Evolutionary conservation across 2,797 vertebrate genomes (phyloP).

Genomic region (Tokudaia tokunoshimensis): DNA sequence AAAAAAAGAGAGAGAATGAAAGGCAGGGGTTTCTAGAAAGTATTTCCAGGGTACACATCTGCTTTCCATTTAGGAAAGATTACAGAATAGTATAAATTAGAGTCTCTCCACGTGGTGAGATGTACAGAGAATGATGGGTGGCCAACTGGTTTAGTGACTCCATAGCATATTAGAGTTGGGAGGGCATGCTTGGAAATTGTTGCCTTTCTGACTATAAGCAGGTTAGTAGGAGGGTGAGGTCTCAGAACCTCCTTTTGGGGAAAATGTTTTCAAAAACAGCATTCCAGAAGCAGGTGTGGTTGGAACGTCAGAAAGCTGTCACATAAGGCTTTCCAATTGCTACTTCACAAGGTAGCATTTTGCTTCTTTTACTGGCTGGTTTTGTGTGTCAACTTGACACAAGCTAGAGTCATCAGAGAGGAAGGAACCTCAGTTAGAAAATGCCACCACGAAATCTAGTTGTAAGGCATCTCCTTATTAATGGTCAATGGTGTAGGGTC

Average conservation of each 20-base stretch:
- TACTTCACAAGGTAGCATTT: neutral
- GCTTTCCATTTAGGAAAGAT: neutral
- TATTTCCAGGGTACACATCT: neutral
- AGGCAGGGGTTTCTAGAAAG: neutral
- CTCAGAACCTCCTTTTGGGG: neutral
- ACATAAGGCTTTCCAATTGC: neutral
- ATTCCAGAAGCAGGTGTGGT: neutral
- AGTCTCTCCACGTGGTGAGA: neutral
- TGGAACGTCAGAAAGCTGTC: neutral
- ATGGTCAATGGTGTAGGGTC: neutral
- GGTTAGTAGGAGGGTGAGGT: slow-evolving; percentile 13
- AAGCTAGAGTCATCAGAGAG: neutral
- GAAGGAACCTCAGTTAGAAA: neutral
- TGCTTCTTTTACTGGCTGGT: neutral
- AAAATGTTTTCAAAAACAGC: neutral
- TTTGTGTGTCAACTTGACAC: neutral
- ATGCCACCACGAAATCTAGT: neutral
- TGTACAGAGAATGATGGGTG: neutral
- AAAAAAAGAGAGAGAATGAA: no score
- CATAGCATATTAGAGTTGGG: neutral
- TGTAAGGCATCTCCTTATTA: neutral
- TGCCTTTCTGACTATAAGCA: slow-evolving; percentile 1
- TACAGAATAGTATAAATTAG: neutral
- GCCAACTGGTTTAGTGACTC: slow-evolving; percentile 1
- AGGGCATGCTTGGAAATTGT: neutral